Evolutionary conservation across 2,888 invertebrate genomes (phyloP).

Genomic region (Idaea dimidiata): DNA sequence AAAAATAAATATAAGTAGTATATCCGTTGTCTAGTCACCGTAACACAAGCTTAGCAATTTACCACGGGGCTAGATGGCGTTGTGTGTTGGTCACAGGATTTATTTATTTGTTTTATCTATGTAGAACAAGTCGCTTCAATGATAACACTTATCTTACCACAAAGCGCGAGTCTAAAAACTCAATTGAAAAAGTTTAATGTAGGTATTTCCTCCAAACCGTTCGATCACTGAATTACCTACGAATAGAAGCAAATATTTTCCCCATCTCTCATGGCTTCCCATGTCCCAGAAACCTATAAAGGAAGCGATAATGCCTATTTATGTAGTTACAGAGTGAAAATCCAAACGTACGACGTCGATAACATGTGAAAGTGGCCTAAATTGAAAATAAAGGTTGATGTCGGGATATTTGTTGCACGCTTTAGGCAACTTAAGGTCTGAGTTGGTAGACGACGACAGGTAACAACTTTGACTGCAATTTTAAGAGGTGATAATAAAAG

Average conservation of each 20-base stretch:
- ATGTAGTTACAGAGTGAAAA: not conserved
- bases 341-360: not conserved
- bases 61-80: too few relatives aligned
- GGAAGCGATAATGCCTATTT: constrained; percentile 6
- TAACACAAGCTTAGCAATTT: too few relatives aligned
- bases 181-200: not conserved
- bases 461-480: too few relatives aligned
- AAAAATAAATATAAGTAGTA: too few relatives aligned
- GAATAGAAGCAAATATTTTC: not conserved
- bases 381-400: not conserved
- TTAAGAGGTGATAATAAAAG: too few relatives aligned
- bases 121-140: too few relatives aligned
- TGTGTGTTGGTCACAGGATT: too few relatives aligned
- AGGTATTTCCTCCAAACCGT: not conserved
- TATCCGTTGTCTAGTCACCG: too few relatives aligned
- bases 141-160: too few relatives aligned
- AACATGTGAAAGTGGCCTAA: not conserved
- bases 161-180: too few relatives aligned
- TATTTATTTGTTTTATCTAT: too few relatives aligned
- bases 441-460: too few relatives aligned
- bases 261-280: not conserved
- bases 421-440: not conserved
- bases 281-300: constrained; percentile 8
- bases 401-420: not conserved
- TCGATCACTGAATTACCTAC: not conserved